phyloP scores from a whole-genome alignment of 2,113 vertebrate species.

The Macroglossus sobrinus region DNA sequence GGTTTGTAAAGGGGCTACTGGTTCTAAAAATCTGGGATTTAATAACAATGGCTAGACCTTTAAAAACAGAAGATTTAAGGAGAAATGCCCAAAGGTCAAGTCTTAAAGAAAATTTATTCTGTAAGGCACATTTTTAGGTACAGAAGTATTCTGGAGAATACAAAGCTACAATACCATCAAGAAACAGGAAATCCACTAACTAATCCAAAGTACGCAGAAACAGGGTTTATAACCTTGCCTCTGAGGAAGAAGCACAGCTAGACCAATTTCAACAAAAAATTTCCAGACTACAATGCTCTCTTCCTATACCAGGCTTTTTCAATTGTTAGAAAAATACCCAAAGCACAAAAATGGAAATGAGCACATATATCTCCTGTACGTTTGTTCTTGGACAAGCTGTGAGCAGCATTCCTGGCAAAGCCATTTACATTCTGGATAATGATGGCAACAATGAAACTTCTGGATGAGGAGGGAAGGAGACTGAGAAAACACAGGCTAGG shows the following conservation, averaged over 20 bases:
- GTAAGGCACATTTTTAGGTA: background rate
- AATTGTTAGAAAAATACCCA: conserved; percentile 21
- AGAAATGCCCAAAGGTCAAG: background rate
- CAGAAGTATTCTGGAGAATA: background rate
- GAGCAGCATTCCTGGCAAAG: conserved; percentile 40
- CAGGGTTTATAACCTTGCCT: background rate
- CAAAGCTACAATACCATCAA: background rate
- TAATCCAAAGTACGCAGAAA: background rate
- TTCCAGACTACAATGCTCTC: background rate
- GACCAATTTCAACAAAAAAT: background rate
- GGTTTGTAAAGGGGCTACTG: background rate
- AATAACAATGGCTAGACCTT: background rate
- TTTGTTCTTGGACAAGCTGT: background rate
- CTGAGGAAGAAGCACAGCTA: background rate
- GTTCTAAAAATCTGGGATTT: background rate
- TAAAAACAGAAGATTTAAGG: background rate
- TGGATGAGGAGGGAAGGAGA: background rate
- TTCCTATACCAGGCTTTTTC: background rate
- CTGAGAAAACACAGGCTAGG: conserved; percentile 34
- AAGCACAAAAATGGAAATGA: background rate
- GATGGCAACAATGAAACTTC: conserved; percentile 37
- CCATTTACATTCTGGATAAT: background rate
- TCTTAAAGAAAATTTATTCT: conserved; percentile 25
- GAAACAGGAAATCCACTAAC: background rate
- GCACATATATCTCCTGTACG: background rate